Evolutionary conservation across 2,113 vertebrate species (phyloP), one percentile per base, ranked within the genome.

Genomic region (Centrocercus urophasianus): DNA sequence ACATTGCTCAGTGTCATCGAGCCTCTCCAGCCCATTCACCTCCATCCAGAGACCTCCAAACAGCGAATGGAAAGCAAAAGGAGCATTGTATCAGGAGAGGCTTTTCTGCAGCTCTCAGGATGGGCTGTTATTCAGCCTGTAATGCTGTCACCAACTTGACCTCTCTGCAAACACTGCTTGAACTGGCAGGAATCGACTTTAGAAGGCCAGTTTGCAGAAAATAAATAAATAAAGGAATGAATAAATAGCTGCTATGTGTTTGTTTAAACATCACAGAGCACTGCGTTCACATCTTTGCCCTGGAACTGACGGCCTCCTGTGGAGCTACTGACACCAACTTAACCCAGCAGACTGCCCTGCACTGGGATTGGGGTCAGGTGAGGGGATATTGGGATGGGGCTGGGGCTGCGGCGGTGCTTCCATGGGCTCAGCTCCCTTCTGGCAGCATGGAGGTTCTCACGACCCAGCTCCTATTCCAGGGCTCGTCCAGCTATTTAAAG

Each of bases 401-500:
- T 38, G 36, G 28, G 36, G 36, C 61, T 38, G 36, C 15, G 7
- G 61, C 6, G 16, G 38, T 40, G 61, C 61, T 64, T 40, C 61
- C 27, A 17, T 10, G 38, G 77, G 64, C 50, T 89, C 73, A 90
- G 94, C 93, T 93, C 75, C 28, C 36, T 77, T 67, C 93, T 80
- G 90, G 86, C 86, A 92, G 88, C 77, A 79, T 84, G 95, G 93
- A 95, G 75, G 64, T 98, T 98, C 98, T 96, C 98, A 98, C 84
- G 97, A 91, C 96, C 97, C 47, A 60, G 81, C 83, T 96, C 89
- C 96, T 97, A 97, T 98, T 97, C 96, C 93, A 94, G 95, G 88
- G 95, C 72, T 81, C 52, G 40, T 45, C 89, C 61, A 30, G 92
- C 97, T 98, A 98, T 98, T 98, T 98, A 97, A 97, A 97, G 97